A percentile compares a stretch with the other conserved stretches of the same genome.
These are phyloP conservation scores for Tetraneura akinire DNA, from an alignment of 1,140 invertebrate genomes.

Conservation along the genomic window DNA sequence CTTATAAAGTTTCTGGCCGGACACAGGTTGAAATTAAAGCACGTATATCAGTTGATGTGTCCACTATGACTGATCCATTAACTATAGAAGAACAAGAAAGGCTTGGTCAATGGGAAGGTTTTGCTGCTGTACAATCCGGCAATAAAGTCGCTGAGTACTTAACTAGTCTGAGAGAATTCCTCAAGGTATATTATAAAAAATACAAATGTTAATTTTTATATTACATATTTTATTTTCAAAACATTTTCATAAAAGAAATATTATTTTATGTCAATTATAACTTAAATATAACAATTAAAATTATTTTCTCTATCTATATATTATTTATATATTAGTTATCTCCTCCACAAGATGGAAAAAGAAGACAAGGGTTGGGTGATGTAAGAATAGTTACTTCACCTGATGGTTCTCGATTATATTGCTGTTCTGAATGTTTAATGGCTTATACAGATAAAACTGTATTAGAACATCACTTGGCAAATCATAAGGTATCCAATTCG, in stretches of 20 bases:
- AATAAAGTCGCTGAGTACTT: conserved; percentile 58
- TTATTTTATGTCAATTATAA: too few relatives aligned
- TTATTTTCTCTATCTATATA: too few relatives aligned
- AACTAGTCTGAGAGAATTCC: conserved; percentile 56
- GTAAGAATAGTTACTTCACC: conserved; percentile 78
- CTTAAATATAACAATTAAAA: too few relatives aligned
- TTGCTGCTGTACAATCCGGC: conserved; percentile 54
- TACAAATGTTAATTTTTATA: too few relatives aligned
- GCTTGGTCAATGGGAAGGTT: conserved; percentile 54
- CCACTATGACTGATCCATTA: conserved; percentile 63
- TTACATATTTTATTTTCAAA: too few relatives aligned
- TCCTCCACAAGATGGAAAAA: conserved; percentile 52
- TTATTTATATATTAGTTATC: conserved; percentile 32
- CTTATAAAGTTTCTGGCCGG: conserved; percentile 24
- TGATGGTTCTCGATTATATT: conserved; percentile 79
- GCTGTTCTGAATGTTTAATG: conserved; percentile 84
- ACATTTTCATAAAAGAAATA: too few relatives aligned
- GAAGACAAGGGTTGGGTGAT: conserved; percentile 63
- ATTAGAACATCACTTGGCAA: conserved; percentile 77
- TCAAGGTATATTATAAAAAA: conserved; percentile 54
- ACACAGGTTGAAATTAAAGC: conserved; percentile 36
- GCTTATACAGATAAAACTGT: conserved; percentile 79
- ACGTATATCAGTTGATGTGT: conserved; percentile 61
- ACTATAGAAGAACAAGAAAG: conserved; percentile 55
- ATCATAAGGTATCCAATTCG: conserved; percentile 68